Percentiles rank a stretch among this genome's conserved stretches.
Evolutionary conservation across 2,797 vertebrate genomes (phyloP).

Genomic region (Buceros bicornis): DNA sequence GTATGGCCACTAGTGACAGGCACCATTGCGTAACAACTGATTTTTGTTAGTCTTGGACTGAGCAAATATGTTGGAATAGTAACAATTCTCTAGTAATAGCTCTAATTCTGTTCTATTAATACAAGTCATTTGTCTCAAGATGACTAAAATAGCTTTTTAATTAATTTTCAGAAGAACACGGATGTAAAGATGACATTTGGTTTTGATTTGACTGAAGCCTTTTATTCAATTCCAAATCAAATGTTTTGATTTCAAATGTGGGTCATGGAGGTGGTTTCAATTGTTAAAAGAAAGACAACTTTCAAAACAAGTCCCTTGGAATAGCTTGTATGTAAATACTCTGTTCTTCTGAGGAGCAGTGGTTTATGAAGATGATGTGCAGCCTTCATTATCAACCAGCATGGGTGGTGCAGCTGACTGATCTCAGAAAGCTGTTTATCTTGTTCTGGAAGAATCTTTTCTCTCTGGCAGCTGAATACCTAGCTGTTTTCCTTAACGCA

Average conservation of each 20-base stretch:
- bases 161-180: not conserved
- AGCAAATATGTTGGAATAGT: not conserved
- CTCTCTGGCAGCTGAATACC: not conserved
- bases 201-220: not conserved
- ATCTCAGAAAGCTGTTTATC: conserved; percentile 16
- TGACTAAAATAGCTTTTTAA: not conserved
- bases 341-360: not conserved
- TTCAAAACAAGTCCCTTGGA: not conserved
- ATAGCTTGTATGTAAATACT: not conserved
- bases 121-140: not conserved
- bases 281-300: not conserved
- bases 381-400: not conserved
- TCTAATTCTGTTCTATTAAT: not conserved
- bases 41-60: not conserved
- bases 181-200: not conserved
- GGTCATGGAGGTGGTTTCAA: not conserved
- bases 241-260: not conserved
- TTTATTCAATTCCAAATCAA: not conserved
- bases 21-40: not conserved
- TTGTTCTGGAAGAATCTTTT: not conserved
- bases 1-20: not conserved
- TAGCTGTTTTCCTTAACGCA: not conserved
- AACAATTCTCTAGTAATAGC: not conserved
- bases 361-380: not conserved
- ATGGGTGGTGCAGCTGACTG: not conserved